Conservation (phyloP, 2,797 vertebrate species). For the Coccyzus lansbergi region DNA sequence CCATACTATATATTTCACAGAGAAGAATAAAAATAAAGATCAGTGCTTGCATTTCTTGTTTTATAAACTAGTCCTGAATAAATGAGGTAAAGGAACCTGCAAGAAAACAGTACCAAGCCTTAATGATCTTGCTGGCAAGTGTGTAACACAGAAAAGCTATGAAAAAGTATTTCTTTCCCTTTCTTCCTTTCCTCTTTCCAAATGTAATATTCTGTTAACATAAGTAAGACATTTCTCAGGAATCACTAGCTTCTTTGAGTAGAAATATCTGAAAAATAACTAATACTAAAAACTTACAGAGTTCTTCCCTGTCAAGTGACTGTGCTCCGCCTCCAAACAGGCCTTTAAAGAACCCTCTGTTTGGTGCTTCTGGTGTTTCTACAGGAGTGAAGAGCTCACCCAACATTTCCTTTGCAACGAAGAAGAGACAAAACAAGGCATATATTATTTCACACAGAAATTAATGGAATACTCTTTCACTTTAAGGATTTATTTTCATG, state of each 20-base stretch:
- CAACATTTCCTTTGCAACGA: constrained; percentile 91
- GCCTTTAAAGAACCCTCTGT: constrained; percentile 98
- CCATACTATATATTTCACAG: not conserved
- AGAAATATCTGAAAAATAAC: not conserved
- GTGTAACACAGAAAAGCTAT: not conserved
- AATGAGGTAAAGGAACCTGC: not conserved
- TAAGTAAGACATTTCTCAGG: not conserved
- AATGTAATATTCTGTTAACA: not conserved
- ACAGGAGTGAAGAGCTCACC: constrained; percentile 98
- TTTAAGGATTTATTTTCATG: not conserved
- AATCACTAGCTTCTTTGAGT: not conserved
- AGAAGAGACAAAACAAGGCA: constrained; percentile 3
- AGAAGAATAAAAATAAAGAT: not conserved
- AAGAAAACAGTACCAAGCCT: not conserved
- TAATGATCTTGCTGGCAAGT: not conserved
- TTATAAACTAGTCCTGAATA: not conserved
- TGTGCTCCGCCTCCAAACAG: constrained; percentile 97
- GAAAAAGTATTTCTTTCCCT: not conserved
- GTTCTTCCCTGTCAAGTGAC: constrained; percentile 95
- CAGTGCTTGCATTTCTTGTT: not conserved
- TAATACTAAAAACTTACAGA: constrained; percentile 84
- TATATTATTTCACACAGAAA: not conserved
- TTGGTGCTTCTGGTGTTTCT: constrained; percentile 97
- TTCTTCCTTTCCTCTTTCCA: not conserved
- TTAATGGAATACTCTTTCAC: not conserved